These are phyloP conservation scores for Ochropacha duplaris DNA, from an alignment of 2,888 invertebrate species.

Conservation along the genomic window DNA sequence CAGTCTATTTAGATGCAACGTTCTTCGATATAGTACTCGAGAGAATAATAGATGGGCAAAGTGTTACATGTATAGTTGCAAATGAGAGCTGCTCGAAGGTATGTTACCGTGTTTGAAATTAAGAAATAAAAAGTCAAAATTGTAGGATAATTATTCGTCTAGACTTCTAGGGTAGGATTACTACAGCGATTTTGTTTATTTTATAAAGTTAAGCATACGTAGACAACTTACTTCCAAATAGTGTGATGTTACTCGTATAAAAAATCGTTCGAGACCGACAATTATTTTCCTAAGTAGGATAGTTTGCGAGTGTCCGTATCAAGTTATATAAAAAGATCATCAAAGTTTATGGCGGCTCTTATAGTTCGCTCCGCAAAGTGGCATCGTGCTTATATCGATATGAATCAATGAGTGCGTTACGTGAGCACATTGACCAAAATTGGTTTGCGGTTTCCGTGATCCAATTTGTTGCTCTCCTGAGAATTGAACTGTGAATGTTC, in stretches of 20 bases:
- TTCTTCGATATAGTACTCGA: constrained; percentile 25
- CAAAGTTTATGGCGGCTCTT: constrained; percentile 9
- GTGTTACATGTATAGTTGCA: constrained; percentile 14
- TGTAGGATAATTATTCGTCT: no score
- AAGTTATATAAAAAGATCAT: constrained; percentile 16
- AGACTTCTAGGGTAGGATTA: no score
- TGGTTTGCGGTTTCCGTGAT: constrained; percentile 55
- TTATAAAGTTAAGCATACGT: no score
- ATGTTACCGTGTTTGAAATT: neutral
- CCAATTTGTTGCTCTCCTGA: constrained; percentile 46
- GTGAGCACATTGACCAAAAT: constrained; percentile 55
- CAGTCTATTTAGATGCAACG: constrained; percentile 31
- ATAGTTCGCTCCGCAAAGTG: constrained; percentile 23
- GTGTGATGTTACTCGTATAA: no score
- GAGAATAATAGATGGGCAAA: constrained; percentile 10
- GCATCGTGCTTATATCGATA: constrained; percentile 39
- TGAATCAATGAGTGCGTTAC: constrained; percentile 56
- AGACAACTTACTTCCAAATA: no score
- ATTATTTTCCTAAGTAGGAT: neutral
- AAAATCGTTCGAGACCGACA: neutral
- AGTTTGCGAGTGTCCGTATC: neutral
- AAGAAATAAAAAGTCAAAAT: neutral
- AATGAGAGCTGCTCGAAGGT: neutral
- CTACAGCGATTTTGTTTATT: no score
- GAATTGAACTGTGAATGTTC: constrained; percentile 17